Conservation (phyloP, 2,888 invertebrate species). For the Chloromyia formosa region DNA sequence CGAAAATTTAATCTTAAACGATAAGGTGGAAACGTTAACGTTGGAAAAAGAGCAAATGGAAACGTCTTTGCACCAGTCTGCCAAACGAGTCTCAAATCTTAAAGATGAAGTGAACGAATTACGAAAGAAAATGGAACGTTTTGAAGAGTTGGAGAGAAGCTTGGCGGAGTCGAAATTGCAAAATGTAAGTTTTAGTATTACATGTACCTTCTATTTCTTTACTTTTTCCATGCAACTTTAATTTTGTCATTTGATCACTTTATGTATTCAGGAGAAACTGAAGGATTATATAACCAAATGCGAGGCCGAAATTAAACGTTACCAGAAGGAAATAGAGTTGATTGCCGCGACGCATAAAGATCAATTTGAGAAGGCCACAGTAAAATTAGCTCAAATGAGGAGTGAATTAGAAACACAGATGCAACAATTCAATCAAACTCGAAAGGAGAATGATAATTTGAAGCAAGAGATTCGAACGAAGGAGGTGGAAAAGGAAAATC, state of each 20-base stretch:
- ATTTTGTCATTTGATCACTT: background rate
- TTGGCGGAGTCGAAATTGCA: background rate
- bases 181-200: slow-evolving; percentile 33
- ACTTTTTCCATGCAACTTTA: background rate
- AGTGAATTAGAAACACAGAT: slow-evolving; percentile 2
- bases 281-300: background rate
- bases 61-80: too few species aligned
- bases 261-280: slow-evolving; percentile 12
- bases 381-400: background rate
- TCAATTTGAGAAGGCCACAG: slow-evolving; percentile 8
- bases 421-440: background rate
- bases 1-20: slow-evolving; percentile 36
- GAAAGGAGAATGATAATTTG: slow-evolving; percentile 30
- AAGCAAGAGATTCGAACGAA: background rate
- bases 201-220: too few species aligned
- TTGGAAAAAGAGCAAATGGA: slow-evolving; percentile 14
- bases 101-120: slow-evolving; percentile 11
- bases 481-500: background rate
- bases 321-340: background rate
- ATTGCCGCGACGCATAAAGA: background rate
- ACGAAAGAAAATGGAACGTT: background rate
- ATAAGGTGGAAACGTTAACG: slow-evolving; percentile 48
- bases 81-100: too few species aligned
- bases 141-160: background rate
- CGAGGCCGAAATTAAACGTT: slow-evolving; percentile 20